Evolutionary conservation across 2,797 vertebrate species (phyloP).

Genomic region (Xenops minutus): DNA sequence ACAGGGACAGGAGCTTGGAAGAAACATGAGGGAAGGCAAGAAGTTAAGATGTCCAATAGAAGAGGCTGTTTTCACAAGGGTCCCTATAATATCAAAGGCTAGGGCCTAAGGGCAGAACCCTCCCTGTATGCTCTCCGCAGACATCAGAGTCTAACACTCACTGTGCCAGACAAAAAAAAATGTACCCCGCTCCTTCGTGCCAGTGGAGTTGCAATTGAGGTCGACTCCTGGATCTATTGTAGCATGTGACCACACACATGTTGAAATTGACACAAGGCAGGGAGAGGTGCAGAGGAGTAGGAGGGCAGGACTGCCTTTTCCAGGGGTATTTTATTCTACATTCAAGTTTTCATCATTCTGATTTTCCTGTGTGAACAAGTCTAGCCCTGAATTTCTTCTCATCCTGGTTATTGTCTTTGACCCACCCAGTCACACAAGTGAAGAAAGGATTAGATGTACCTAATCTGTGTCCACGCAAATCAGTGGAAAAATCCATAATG

Average conservation of each 20-base stretch:
- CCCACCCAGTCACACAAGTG: background rate
- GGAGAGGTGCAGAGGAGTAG: background rate
- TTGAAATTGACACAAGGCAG: background rate
- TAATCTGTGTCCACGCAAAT: background rate
- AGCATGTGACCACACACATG: background rate
- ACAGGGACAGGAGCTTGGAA: background rate
- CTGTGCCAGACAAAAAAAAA: background rate
- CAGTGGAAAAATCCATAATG: background rate
- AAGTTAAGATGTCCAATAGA: background rate
- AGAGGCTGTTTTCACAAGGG: background rate
- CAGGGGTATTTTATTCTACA: background rate
- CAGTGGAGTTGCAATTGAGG: background rate
- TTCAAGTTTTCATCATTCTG: background rate
- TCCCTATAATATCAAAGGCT: background rate
- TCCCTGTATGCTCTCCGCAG: background rate
- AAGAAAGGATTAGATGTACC: background rate
- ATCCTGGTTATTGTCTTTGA: background rate
- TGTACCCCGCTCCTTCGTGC: background rate
- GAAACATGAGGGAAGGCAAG: background rate
- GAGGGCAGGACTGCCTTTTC: background rate
- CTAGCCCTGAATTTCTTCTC: background rate
- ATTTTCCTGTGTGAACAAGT: constrained; percentile 15
- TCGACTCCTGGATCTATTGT: background rate
- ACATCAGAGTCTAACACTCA: background rate
- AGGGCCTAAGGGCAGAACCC: background rate